Evolutionary conservation across 2,113 vertebrate species (phyloP), one percentile per base, ranked within the genome.

Genomic region (Leucopsar rothschildi): DNA sequence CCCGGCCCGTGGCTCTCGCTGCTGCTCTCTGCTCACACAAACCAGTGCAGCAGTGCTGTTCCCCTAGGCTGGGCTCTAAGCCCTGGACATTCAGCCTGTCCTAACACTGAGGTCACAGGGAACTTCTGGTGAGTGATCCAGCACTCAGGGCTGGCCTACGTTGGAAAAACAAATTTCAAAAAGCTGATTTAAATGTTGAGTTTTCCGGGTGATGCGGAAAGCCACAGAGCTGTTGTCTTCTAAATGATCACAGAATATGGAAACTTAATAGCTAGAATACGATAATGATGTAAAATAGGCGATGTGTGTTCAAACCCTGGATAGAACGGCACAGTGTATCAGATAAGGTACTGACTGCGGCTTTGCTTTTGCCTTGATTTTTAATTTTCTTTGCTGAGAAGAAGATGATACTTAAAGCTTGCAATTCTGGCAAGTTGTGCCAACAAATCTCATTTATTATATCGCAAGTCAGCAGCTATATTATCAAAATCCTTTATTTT

Each of bases 81-180:
- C 65, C 42, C 59, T 9, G 55, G 16, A 5, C 10, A 0, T 1
- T 7, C 0, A 1, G 18, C 42, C 55, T 76, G n/a, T 65, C 42
- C 63, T 39, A 31, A 19, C 5, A 35, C 19, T 21, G 15, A 11
- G 20, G 18, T 37, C 40, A 9, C 66, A 24, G 61, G 28, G 50
- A 39, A 60, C 24, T 16, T 66, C 52, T 40, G 49, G 22, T 21
- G 42, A 21, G 20, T 12, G 29, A 49, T 49, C 12, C 35, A n/a
- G 49, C 12, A 15, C 31, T 33, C 60, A n/a, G 19, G 17, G 39
- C 44, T 78, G 61, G 16, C 39, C 29, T 25, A 14, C 0, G 0
- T 73, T 56, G 53, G 37, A 20, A 72, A 70, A 56, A 25, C 2
- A 28, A 40, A 10, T 15, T 76, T 79, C 24, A 1, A 24, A 61